A percentile compares a stretch with the other conserved stretches of the same genome.
Evolutionary conservation across 2,797 vertebrate species (phyloP).

Genomic region (Catostomus latipinnis): DNA sequence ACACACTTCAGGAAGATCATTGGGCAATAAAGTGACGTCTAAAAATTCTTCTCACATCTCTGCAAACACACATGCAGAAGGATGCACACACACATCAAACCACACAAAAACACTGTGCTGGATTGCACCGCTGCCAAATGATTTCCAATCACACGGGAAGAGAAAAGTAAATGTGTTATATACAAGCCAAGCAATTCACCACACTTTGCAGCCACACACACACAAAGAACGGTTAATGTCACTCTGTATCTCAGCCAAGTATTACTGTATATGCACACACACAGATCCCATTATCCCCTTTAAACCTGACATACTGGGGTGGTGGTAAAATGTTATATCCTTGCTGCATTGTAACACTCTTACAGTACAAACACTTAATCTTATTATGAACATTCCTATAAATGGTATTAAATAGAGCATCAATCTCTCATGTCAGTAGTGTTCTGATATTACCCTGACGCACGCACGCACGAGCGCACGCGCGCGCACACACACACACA

Average conservation of each 20-base stretch:
- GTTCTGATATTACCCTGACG: conserved; percentile 69
- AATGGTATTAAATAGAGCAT: conserved; percentile 55
- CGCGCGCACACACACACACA: neutral
- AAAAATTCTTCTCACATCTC: conserved; percentile 63
- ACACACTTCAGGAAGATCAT: conserved; percentile 72
- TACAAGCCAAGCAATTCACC: conserved; percentile 11
- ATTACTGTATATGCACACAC: neutral
- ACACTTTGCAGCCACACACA: conserved; percentile 25
- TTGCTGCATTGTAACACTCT: conserved; percentile 27
- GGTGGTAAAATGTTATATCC: conserved; percentile 37
- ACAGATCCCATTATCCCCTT: conserved; percentile 24
- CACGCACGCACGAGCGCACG: conserved; percentile 4
- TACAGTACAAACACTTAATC: conserved; percentile 9
- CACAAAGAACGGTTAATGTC: conserved; percentile 37
- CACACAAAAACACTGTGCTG: conserved; percentile 17
- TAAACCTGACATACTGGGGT: conserved; percentile 24
- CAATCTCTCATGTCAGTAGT: conserved; percentile 68
- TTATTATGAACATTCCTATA: conserved; percentile 48
- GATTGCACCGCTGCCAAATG: conserved; percentile 3
- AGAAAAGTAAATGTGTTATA: conserved; percentile 35
- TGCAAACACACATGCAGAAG: conserved; percentile 41
- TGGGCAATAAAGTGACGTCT: conserved; percentile 80
- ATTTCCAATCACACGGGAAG: neutral
- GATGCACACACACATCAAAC: conserved; percentile 20
- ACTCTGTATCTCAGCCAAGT: conserved; percentile 42